Conservation (phyloP, 2,797 vertebrate species). For the Spea hammondii region DNA sequence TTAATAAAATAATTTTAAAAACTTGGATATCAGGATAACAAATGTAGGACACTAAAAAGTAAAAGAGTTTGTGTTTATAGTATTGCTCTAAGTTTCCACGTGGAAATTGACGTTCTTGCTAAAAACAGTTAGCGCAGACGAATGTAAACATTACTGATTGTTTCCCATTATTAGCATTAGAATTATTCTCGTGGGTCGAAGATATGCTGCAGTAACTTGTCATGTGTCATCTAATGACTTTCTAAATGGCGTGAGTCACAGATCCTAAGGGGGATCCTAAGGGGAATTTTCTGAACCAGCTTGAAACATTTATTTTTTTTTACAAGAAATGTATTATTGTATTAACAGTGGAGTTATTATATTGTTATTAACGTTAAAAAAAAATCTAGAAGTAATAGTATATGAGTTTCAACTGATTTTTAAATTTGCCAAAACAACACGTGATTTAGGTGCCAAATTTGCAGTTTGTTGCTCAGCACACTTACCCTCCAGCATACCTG, state of each 20-base stretch:
- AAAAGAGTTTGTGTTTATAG: slow-evolving; percentile 19
- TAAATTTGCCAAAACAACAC: too few species aligned
- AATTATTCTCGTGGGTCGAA: slow-evolving; percentile 54
- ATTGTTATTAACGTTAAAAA: neutral
- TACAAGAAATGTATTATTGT: slow-evolving; percentile 56
- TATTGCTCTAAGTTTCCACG: slow-evolving; percentile 24
- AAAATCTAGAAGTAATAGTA: too few species aligned
- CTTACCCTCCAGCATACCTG: too few species aligned
- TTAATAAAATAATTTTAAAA: too few species aligned
- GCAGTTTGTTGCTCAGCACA: too few species aligned
- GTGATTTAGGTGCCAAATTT: too few species aligned
- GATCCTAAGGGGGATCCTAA: slow-evolving; percentile 47
- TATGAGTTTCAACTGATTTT: too few species aligned
- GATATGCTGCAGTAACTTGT: slow-evolving; percentile 56
- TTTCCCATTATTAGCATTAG: slow-evolving; percentile 50
- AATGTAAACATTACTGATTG: slow-evolving; percentile 54
- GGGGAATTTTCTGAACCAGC: slow-evolving; percentile 39
- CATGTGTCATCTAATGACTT: slow-evolving; percentile 50
- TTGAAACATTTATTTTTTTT: slow-evolving; percentile 45
- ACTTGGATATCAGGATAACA: too few species aligned
- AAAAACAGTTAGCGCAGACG: slow-evolving; percentile 43
- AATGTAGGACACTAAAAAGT: too few species aligned
- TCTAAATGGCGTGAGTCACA: slow-evolving; percentile 55
- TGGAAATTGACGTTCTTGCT: slow-evolving; percentile 32
- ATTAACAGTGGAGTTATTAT: slow-evolving; percentile 56